Conservation (phyloP, 2,113 vertebrate genomes). For the Stegastes partitus region DNA sequence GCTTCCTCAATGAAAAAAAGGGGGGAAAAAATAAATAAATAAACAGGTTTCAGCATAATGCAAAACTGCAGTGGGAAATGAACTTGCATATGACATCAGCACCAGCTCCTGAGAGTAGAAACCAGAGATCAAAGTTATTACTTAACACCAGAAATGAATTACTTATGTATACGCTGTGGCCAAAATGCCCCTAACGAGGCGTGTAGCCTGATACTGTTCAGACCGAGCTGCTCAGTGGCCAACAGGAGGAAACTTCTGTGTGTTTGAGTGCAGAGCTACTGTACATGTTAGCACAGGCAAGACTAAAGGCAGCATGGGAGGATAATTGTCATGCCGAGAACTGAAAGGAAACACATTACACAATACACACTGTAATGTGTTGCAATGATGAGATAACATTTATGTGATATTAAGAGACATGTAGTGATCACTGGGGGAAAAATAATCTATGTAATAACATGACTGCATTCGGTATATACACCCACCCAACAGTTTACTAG, state of each 20-base stretch:
- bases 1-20: conserved; percentile 49
- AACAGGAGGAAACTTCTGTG: background rate
- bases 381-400: too few species aligned
- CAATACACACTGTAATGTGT: too few species aligned
- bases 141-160: conserved; percentile 52
- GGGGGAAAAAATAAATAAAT: background rate
- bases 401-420: too few species aligned
- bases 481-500: too few species aligned
- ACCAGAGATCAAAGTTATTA: conserved; percentile 64
- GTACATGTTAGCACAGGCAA: background rate
- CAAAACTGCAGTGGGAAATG: conserved; percentile 37
- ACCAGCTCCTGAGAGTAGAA: conserved; percentile 10
- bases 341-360: background rate
- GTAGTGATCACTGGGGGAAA: background rate
- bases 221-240: conserved; percentile 36
- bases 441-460: too few species aligned
- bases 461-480: too few species aligned
- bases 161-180: conserved; percentile 35
- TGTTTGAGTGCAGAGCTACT: conserved; percentile 4
- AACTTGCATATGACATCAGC: conserved; percentile 44
- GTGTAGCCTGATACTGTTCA: conserved; percentile 12
- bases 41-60: conserved; percentile 51
- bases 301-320: background rate
- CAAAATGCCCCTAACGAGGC: conserved; percentile 44
- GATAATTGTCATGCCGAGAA: conserved; percentile 2